These are phyloP conservation scores for Phalacrocorax aristotelis DNA, from an alignment of 2,113 vertebrate genomes.

Conservation along the genomic window DNA sequence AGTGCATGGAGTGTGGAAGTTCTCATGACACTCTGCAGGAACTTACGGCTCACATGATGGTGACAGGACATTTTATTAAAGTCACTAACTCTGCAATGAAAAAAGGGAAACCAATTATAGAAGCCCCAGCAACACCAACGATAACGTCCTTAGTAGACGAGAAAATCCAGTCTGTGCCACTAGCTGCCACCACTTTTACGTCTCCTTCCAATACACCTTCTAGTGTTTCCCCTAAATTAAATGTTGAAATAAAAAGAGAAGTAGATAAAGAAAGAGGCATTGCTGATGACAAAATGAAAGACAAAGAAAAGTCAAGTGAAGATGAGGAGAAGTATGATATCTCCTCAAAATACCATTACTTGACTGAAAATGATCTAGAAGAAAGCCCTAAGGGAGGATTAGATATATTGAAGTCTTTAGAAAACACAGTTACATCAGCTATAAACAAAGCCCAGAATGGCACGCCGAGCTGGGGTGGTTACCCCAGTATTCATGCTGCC, in stretches of 20 bases:
- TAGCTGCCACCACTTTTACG: constrained; percentile 93
- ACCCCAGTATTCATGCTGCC: constrained; percentile 97
- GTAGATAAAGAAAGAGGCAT: constrained; percentile 85
- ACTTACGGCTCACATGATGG: constrained; percentile 99
- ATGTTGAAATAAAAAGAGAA: constrained; percentile 92
- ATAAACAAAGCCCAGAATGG: constrained; percentile 99
- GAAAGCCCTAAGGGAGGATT: constrained; percentile 96
- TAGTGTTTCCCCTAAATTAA: constrained; percentile 86
- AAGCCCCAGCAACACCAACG: constrained; percentile 78
- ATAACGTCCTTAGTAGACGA: constrained; percentile 82
- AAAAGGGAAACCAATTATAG: constrained; percentile 94
- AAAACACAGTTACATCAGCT: constrained; percentile 97
- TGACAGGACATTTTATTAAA: constrained; percentile 98
- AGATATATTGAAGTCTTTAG: constrained; percentile 96
- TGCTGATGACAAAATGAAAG: constrained; percentile 84
- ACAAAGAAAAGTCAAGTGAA: constrained; percentile 82
- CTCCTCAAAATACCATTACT: constrained; percentile 93
- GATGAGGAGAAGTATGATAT: constrained; percentile 95
- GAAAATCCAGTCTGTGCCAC: constrained; percentile 94
- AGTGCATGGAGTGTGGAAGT: constrained; percentile 99
- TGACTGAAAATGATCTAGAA: constrained; percentile 95
- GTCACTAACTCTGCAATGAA: constrained; percentile 98
- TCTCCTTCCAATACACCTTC: constrained; percentile 87
- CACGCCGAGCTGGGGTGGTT: constrained; percentile 97
- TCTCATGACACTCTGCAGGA: constrained; percentile 97